Evolutionary conservation across 2,113 vertebrate species (phyloP), one percentile per base, ranked within the genome.

Genomic region (Grammomys dolichurus): DNA sequence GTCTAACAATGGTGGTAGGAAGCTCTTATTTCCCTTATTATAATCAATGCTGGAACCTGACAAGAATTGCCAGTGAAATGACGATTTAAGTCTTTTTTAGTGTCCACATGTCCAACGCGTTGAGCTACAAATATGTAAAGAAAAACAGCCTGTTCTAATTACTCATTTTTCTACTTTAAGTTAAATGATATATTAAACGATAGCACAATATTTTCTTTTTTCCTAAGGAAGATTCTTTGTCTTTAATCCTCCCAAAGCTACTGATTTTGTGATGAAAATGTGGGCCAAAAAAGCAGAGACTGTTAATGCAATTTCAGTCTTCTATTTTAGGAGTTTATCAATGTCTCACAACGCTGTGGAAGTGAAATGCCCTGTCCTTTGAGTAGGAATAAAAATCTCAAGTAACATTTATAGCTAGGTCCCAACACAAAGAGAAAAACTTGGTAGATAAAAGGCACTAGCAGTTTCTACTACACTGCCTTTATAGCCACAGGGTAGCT

Each of bases 131-230:
- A 89, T 67, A 28, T 2, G 14, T 84, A 10, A 70, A 51, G 26
- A 11, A 94, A 93, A 90, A 73, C 2, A 75, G 26, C 22, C 22
- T 91, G 40, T 12, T 46, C 56, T 91, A 67, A 75, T 94, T 60
- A 70, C 73, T 72, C 60, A 73, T 87, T 89, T 95, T 95, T 95
- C 33, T 94, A 24, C 17, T 96, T 48, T 78, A 5, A 87, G 8
- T 46, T 73, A 60, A 48, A 22, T 73, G 7, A 5, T 87, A n/a
- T 90, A 60, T 40, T 40, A 40, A 40, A 40, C 40, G 40, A 40
- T 93, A 95, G 36, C 70, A 90, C 11, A 78, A 26, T 76, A 16
- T 20, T 87, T 96, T 84, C 84, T 96, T 84, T 92, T 90, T 78
- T 46, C 91, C 88, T 40, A 78, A 72, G 19, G 9, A 54, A 86